Evolutionary conservation across 2,113 vertebrate genomes (phyloP).

Genomic region (Labeo rohita): DNA sequence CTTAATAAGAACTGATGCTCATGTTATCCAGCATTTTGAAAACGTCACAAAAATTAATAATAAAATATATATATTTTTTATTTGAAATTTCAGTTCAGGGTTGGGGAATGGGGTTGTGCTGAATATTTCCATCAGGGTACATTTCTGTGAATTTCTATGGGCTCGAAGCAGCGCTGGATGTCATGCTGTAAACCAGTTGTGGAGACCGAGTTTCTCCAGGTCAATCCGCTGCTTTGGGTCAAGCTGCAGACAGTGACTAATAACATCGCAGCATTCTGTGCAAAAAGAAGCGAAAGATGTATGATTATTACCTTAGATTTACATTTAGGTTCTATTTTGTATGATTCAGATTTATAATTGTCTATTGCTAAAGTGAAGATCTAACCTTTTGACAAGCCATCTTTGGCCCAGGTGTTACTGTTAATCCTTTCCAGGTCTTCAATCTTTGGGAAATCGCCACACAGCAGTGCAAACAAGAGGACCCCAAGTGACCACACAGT

Average conservation of each 20-base stretch:
- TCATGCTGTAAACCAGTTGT: no score
- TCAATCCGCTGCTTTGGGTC: not conserved
- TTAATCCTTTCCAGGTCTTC: not conserved
- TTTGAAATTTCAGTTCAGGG: no score
- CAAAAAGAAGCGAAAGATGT: not conserved
- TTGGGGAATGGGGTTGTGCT: no score
- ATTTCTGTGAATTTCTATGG: no score
- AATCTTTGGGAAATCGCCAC: not conserved
- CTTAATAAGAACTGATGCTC: no score
- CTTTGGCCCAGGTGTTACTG: not conserved
- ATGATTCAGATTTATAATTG: not conserved
- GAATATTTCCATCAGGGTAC: no score
- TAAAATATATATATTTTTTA: no score
- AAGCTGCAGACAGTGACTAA: not conserved
- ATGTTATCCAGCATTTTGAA: no score
- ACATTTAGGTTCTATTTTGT: not conserved
- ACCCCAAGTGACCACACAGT: not conserved
- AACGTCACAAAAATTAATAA: no score
- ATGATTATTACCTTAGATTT: not conserved
- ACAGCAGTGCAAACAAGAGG: not conserved
- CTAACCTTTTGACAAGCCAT: not conserved
- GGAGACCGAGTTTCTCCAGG: no score
- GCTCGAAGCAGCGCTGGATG: no score
- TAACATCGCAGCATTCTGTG: not conserved
- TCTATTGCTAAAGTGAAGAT: not conserved